Conservation (phyloP, 2,113 vertebrate species). For the Corapipo altera region DNA sequence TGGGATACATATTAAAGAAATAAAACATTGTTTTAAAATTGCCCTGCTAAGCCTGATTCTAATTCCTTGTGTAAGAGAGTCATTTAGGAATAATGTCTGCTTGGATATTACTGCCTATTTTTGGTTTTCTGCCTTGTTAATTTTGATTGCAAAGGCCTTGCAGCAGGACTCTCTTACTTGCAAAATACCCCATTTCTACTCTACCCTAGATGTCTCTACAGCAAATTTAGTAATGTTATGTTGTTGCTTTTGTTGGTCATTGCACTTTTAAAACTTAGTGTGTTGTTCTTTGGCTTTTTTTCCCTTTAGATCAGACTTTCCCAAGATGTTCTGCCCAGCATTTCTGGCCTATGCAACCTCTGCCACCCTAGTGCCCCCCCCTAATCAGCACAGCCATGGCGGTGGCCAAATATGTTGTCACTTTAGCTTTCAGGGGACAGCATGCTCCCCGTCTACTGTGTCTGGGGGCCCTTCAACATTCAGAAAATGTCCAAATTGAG, state of each 20-base stretch:
- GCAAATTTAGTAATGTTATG: background rate
- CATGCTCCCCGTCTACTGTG: background rate
- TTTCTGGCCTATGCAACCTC: background rate
- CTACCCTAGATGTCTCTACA: background rate
- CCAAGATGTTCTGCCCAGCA: background rate
- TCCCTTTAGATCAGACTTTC: background rate
- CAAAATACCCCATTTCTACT: background rate
- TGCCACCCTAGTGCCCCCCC: background rate
- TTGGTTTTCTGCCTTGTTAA: background rate
- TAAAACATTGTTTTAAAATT: background rate
- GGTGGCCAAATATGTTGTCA: background rate
- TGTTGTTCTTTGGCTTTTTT: background rate
- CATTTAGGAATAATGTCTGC: background rate
- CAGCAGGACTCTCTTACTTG: background rate
- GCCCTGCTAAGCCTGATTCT: background rate
- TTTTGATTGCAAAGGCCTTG: slow-evolving; percentile 21
- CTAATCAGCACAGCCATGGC: background rate
- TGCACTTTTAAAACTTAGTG: background rate
- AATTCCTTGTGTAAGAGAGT: background rate
- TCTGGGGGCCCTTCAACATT: background rate
- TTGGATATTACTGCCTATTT: background rate
- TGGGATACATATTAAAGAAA: background rate
- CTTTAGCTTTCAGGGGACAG: background rate
- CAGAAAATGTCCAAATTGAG: background rate
- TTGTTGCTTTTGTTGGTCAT: background rate